These are phyloP conservation scores for Poeciliopsis retropinna DNA, from an alignment of 2,113 vertebrate species.

Conservation along the genomic window DNA sequence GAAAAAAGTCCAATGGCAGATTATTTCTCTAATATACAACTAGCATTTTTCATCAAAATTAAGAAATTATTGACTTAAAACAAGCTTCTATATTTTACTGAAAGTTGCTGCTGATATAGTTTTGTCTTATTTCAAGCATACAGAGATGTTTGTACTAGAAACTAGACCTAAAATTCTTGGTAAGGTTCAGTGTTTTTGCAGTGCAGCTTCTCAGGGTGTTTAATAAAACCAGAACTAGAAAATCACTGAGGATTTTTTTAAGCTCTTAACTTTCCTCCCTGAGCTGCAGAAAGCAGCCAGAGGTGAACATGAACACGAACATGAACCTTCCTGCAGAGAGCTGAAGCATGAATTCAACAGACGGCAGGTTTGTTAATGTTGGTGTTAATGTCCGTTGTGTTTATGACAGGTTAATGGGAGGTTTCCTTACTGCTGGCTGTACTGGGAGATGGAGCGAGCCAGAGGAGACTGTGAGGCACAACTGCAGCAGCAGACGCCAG, in stretches of 20 bases:
- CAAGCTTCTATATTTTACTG: too few species aligned
- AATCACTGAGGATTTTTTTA: background rate
- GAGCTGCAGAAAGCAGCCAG: background rate
- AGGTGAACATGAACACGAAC: background rate
- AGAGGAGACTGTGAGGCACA: slow-evolving; percentile 58
- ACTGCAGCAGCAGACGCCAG: slow-evolving; percentile 28
- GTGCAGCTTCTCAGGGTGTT: too few species aligned
- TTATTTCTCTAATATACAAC: too few species aligned
- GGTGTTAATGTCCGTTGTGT: slow-evolving; percentile 36
- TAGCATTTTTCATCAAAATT: too few species aligned
- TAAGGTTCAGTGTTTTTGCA: too few species aligned
- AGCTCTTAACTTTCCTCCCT: background rate
- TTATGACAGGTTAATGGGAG: slow-evolving; percentile 63
- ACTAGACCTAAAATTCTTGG: too few species aligned
- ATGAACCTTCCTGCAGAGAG: slow-evolving; percentile 29
- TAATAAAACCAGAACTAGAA: background rate
- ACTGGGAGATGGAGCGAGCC: slow-evolving; percentile 74
- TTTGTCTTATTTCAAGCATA: too few species aligned
- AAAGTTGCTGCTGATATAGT: too few species aligned
- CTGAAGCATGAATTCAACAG: background rate
- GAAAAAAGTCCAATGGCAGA: too few species aligned
- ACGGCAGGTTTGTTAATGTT: slow-evolving; percentile 2
- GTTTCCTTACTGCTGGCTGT: slow-evolving; percentile 73
- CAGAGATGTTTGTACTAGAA: too few species aligned
- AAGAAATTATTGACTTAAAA: too few species aligned